These are phyloP conservation scores for Caranx ignobilis DNA, from an alignment of 2,113 vertebrate species.

Conservation along the genomic window DNA sequence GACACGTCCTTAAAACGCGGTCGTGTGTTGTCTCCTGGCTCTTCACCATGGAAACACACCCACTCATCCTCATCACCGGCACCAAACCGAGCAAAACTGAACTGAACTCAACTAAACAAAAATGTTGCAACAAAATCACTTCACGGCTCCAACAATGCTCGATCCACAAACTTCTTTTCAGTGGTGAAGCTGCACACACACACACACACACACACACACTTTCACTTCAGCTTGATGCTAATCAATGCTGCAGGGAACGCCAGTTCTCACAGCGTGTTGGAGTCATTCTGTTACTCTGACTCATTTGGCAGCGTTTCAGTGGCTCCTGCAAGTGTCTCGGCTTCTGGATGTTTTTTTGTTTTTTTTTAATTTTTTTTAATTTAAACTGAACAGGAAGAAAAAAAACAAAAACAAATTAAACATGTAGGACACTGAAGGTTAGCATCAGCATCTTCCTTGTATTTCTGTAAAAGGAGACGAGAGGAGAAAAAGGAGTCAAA, in stretches of 20 bases:
- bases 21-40: background rate
- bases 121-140: background rate
- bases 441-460: conserved; percentile 7
- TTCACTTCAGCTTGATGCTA: conserved; percentile 37
- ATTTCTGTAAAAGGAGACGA: background rate
- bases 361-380: background rate
- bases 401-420: conserved; percentile 4
- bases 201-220: conserved; percentile 6
- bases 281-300: conserved; percentile 57
- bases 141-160: background rate
- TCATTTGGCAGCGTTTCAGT: conserved; percentile 40
- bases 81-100: background rate
- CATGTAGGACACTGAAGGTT: conserved; percentile 17
- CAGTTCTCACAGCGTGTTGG: background rate
- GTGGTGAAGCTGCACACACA: background rate
- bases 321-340: conserved; percentile 32
- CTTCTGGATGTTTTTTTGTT: background rate
- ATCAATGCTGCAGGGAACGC: conserved; percentile 45
- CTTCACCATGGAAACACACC: background rate
- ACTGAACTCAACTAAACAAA: background rate
- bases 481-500: conserved; percentile 19
- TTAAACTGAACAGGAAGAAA: background rate
- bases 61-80: too few relatives aligned
- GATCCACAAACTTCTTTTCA: background rate
- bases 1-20: background rate